Conservation (phyloP, 2,888 invertebrate genomes). For the Pheosia tremula region DNA sequence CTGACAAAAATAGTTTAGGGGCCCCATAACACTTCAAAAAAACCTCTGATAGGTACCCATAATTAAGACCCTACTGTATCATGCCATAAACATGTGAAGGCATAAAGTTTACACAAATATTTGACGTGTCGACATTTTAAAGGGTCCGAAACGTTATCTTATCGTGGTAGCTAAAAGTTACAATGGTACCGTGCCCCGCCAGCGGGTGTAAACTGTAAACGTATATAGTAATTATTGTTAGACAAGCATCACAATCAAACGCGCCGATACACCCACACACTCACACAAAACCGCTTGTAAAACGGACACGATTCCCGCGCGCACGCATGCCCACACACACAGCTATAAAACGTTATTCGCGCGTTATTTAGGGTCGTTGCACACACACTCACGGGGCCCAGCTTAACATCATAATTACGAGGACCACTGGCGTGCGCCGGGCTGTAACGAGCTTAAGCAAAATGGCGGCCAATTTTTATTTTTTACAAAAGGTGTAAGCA, state of each 20-base stretch:
- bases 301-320: slow-evolving; percentile 28
- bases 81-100: not conserved
- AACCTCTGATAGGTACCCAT: not conserved
- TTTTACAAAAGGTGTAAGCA: slow-evolving; percentile 64
- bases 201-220: slow-evolving; percentile 75
- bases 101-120: slow-evolving; percentile 25
- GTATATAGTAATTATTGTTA: slow-evolving; percentile 82
- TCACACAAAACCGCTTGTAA: slow-evolving; percentile 13
- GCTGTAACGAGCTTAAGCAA: slow-evolving; percentile 82
- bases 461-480: slow-evolving; percentile 79
- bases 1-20: too few species aligned
- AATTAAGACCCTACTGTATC: not conserved
- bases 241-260: slow-evolving; percentile 76
- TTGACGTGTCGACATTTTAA: slow-evolving; percentile 30
- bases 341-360: slow-evolving; percentile 57
- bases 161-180: slow-evolving; percentile 35
- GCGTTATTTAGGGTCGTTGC: slow-evolving; percentile 51
- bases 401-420: slow-evolving; percentile 76
- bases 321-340: slow-evolving; percentile 44
- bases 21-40: too few species aligned
- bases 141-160: slow-evolving; percentile 36
- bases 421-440: slow-evolving; percentile 81
- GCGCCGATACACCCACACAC: slow-evolving; percentile 61
- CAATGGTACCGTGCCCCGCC: slow-evolving; percentile 48
- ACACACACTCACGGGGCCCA: slow-evolving; percentile 43